Conservation (phyloP, 2,113 vertebrate species). For the Quiscalus mexicanus region DNA sequence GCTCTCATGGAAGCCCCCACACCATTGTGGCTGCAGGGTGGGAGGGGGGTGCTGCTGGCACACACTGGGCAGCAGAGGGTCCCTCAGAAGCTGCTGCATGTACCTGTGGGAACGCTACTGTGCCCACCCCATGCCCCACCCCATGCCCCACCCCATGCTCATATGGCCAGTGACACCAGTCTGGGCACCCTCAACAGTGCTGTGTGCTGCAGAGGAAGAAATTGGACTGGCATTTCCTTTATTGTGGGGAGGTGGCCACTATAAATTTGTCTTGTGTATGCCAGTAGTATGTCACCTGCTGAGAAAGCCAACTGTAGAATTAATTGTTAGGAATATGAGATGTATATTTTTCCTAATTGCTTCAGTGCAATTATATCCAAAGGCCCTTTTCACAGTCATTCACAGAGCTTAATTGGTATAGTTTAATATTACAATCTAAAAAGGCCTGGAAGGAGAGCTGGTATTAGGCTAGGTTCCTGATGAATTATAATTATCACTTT, state of each 20-base stretch:
- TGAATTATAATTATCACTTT: constrained; percentile 16
- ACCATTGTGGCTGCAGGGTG: accelerated
- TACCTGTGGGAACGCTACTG: not conserved
- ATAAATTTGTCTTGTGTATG: not conserved
- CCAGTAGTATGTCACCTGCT: not conserved
- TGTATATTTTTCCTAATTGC: not conserved
- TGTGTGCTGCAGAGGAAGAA: not conserved
- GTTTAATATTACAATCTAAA: constrained; percentile 19
- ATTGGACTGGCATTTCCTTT: not conserved
- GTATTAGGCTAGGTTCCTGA: not conserved
- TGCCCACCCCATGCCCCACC: accelerated
- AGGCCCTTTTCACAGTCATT: not conserved
- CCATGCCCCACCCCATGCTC: not conserved
- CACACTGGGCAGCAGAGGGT: not conserved
- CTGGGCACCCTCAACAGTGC: not conserved
- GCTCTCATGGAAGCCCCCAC: not conserved
- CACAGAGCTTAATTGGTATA: constrained; percentile 15
- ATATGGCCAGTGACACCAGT: accelerated
- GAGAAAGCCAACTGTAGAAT: not conserved
- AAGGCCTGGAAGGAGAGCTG: not conserved
- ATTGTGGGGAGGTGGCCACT: not conserved
- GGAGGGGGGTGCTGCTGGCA: not conserved
- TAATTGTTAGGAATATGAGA: not conserved
- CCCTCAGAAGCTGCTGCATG: not conserved
- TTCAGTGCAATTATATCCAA: constrained; percentile 6